Base-by-base conservation (phyloP, 1,140 invertebrate species). In the Globodera rostochiensis region DNA sequence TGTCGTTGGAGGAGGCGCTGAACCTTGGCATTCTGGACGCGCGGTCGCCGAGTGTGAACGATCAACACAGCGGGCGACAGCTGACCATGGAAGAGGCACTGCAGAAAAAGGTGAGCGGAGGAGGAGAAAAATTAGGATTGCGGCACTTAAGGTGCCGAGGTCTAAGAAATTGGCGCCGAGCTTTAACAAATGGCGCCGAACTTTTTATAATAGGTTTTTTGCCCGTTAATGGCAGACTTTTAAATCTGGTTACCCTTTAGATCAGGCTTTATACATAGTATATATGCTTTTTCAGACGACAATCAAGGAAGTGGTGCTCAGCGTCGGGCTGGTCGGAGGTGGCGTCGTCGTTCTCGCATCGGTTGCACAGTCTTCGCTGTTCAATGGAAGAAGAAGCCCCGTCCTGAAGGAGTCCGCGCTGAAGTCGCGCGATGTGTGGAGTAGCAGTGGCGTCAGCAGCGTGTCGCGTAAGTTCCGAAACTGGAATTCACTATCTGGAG, bases 1-100 rank as follows among this genome's bases (percentile, higher is more conserved):
- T 95, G 21, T 93, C 92, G 21, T 91, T 95, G 13, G 92, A 92
- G 81, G 94, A 96, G 90, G 94, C 95, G 19, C 92, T 96, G 36
- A 92, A 93, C 80, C 90, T 91, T 69, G 94, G 94, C 4, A 91
- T 94, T 81, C 92, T 97, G 78, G 93, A 96, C 91, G 92, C 93
- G 13, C 91, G 93, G 49, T 92, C 92, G 75, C 95, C 95, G 2
- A 92, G 92, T 73, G 94, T 98, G 76, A 91, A 93, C n/a, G 94
- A 97, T 91, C 93, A 94, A 21, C 92, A 94, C 88, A 92, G 93
- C 82, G 95, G 95, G 79, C 93, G 95, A 85, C 90, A 92, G 7
- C 86, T 98, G 9, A 94, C 92, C 57, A 94, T 97, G 9, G 93
- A 93, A 45, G 93, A 97, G 91, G 96, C 95, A 5, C 92, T 97